Evolutionary conservation across 92 coral and sea anemone species (phyloP).

Genomic region (Meandrina meandrites): DNA sequence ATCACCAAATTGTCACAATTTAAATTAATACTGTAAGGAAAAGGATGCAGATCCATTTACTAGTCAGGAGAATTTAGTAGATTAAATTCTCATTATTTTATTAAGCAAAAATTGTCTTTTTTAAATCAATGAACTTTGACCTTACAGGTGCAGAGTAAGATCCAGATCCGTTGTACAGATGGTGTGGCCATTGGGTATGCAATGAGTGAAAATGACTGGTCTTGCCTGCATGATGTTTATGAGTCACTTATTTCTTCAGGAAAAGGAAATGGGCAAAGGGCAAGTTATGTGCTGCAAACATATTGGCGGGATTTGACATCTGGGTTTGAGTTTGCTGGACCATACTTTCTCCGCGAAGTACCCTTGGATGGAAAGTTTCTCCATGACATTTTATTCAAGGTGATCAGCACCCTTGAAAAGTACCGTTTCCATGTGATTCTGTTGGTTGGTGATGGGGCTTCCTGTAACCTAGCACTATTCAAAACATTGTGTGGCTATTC

Average conservation of each 20-base stretch:
- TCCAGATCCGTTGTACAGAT: conserved; percentile 16
- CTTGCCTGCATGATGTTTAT: conserved; percentile 36
- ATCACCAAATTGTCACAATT: too few relatives aligned
- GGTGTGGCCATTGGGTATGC: conserved; percentile 34
- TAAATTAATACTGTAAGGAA: too few relatives aligned
- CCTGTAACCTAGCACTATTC: conserved; percentile 31
- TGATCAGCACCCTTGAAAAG: conserved; percentile 9
- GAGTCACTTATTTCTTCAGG: neutral
- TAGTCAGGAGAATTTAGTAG: too few relatives aligned
- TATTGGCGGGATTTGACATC: conserved; percentile 36
- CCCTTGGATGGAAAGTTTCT: conserved; percentile 35
- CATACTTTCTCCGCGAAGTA: conserved; percentile 22
- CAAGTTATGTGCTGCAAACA: conserved; percentile 28
- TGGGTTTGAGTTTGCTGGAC: conserved; percentile 38
- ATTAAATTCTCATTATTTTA: too few relatives aligned
- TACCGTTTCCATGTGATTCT: conserved; percentile 23
- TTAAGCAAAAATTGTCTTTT: too few relatives aligned
- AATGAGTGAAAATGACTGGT: conserved; percentile 14
- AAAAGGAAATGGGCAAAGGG: neutral
- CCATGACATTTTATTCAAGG: conserved; percentile 6
- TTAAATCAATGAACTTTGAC: too few relatives aligned
- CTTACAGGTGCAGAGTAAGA: conserved; percentile 36
- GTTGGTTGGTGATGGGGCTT: conserved; percentile 42
- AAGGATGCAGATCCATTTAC: too few relatives aligned
- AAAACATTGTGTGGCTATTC: conserved; percentile 23